Evolutionary conservation across 2,113 vertebrate genomes (phyloP), one percentile per base, ranked within the genome.

Genomic region (Gobio gobio): DNA sequence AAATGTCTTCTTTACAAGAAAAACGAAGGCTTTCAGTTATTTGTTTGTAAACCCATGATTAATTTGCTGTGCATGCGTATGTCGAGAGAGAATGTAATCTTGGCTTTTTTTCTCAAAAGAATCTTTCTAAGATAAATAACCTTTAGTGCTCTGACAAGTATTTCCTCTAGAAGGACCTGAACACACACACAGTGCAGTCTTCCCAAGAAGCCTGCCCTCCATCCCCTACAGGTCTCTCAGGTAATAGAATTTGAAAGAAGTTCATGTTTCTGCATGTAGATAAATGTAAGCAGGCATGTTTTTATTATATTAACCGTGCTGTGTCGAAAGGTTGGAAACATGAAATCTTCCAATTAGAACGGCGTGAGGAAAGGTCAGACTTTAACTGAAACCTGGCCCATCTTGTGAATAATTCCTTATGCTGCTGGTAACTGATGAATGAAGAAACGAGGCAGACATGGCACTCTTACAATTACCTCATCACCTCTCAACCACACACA

Each of bases 191-290:
- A 16, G 18, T 10, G 16, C 7, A 36, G 29, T 58, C 18, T 78
- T 58, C 20, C 20, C 75, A 5, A 20, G 58, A 79, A 26, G 4
- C 26, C 13, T 64, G 78, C 6, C 33, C 58, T 78, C 51, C 75
- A 47, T 72, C 24, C 63, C 74, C 66, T 61, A 36, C 14, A n/a
- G 78, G 72, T 77, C 84, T 74, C 72, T 49, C 36, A 43, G 81
- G 83, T 83, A 63, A 90, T 66, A 78, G 77, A n/a, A 90, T 88
- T 22, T 84, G 59, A 56, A 88, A 87, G 47, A 87, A 90, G 54
- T 80, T 84, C 33, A 83, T 70, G 75, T 64, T 7, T 74, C 58
- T 81, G 84, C 63, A 54, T 24, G 40, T 20, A 73, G 47, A 81
- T 84, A 68, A 68, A 36, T 16, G 86, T 33, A 51, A 70, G 49